Evolutionary conservation across 2,113 vertebrate species (phyloP), one percentile per base, ranked within the genome.

Genomic region (Festucalex cinctus): DNA sequence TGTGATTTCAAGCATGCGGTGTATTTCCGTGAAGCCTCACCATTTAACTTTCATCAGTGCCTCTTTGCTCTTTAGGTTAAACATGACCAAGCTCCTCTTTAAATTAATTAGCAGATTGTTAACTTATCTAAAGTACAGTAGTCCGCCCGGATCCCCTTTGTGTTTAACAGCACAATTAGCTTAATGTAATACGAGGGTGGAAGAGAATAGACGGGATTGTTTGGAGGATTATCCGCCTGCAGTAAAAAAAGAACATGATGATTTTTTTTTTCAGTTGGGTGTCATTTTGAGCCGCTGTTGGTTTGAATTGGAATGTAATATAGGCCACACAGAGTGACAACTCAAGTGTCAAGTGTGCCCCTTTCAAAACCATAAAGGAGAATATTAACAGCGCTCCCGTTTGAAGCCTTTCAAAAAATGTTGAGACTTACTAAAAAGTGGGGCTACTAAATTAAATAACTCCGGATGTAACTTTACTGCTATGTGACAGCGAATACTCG

Each of bases 371-470:
- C 63, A 61, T 64, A 66, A 36, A 59, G 41, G 63, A 57, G 46
- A 70, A 44, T 57, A 58, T 80, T 44, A n/a, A 35, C 67, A 60
- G 35, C 0, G 32, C 5, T 48, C 19, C 59, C 19, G 53, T 70
- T 64, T 63, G 26, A 73, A 69, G 59, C 32, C 36, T 3, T 46
- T 41, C n/a, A 56, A 56, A 26, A 56, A 56, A 6, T 28, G 24
- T 28, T 26, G 53, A 28, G 53, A 56, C 53, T 28, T 16, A 16
- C 24, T 28, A 16, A 56, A 56, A 39, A 22, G 58, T 60, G 35
- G 36, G n/a, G 20, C 36, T 57, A 6, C 54, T 19, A 57, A 74
- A 77, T 77, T 66, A 73, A 81, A 77, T 57, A 63, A 69, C 13
- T 7, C 26, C 22, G 19, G 5, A 73, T 72, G 26, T 28, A 57